These are phyloP conservation scores for Pseudotriccus pelzelni DNA, from an alignment of 2,797 vertebrate species.

Conservation along the genomic window DNA sequence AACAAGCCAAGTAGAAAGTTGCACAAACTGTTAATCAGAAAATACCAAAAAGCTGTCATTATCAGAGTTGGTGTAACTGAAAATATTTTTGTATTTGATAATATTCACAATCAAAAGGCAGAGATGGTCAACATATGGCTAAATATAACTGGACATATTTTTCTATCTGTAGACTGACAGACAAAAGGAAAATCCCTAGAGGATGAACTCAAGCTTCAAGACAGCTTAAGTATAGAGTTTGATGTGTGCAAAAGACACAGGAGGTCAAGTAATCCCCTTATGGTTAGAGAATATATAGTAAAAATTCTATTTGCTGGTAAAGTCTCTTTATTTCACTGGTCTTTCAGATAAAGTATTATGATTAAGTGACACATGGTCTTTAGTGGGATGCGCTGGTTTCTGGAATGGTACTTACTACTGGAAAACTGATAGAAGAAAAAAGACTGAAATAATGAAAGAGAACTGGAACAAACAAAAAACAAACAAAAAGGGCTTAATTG, in stretches of 20 bases:
- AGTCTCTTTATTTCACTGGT: constrained; percentile 47
- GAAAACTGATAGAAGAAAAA: neutral
- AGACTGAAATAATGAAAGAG: neutral
- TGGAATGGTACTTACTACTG: neutral
- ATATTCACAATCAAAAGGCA: constrained; percentile 6
- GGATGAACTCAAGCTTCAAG: constrained; percentile 55
- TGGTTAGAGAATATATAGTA: constrained; percentile 44
- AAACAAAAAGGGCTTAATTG: neutral
- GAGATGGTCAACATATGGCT: constrained; percentile 18
- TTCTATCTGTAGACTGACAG: constrained; percentile 41
- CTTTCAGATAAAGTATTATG: constrained; percentile 52
- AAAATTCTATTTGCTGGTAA: constrained; percentile 59
- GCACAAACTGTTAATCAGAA: neutral
- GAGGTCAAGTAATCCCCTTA: constrained; percentile 63
- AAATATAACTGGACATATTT: constrained; percentile 44
- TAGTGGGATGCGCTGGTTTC: neutral
- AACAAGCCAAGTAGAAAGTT: neutral
- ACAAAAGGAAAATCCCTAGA: constrained; percentile 61
- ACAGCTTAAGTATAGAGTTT: constrained; percentile 48
- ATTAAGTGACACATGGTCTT: constrained; percentile 37
- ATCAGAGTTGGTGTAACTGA: neutral
- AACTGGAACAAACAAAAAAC: neutral
- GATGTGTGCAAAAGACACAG: constrained; percentile 54
- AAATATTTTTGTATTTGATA: neutral
- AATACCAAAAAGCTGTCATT: neutral